phyloP scores from a whole-genome alignment of 2,113 vertebrate genomes.

The Psophia crepitans region DNA sequence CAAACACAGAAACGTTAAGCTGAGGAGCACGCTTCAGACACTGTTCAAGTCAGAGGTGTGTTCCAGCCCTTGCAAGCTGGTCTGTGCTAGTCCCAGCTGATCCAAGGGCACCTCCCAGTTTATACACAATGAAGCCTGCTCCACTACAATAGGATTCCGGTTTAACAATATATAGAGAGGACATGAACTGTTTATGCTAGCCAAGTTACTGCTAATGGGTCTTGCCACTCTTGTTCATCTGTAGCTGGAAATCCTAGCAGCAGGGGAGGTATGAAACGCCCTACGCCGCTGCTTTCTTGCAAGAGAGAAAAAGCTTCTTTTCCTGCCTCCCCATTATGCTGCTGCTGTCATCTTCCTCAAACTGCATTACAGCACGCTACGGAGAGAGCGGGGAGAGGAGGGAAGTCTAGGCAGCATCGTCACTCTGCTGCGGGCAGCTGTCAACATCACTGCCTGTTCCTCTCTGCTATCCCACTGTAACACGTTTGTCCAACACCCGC shows the following conservation, averaged over 20 bases:
- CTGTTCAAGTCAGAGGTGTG: background rate
- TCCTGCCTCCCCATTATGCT: background rate
- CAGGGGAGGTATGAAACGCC: background rate
- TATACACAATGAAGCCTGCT: background rate
- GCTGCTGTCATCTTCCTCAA: slow-evolving; percentile 9
- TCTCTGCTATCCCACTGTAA: background rate
- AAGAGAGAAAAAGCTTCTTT: background rate
- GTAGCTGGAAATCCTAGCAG: background rate
- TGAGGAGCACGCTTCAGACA: background rate
- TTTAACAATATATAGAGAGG: background rate
- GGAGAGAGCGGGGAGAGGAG: background rate
- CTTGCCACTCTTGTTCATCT: background rate
- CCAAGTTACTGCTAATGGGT: background rate
- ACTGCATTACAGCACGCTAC: background rate
- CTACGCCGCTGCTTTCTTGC: background rate
- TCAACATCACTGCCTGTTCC: background rate
- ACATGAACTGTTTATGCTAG: background rate
- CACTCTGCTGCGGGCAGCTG: background rate
- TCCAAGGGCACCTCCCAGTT: slow-evolving; percentile 33
- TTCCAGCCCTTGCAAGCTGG: background rate
- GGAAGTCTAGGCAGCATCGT: background rate
- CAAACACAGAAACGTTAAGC: background rate
- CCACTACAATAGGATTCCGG: background rate
- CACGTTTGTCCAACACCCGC: background rate
- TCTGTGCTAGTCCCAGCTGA: background rate